These are phyloP conservation scores for Samia ricini DNA, from an alignment of 1,140 invertebrate species.

Conservation along the genomic window DNA sequence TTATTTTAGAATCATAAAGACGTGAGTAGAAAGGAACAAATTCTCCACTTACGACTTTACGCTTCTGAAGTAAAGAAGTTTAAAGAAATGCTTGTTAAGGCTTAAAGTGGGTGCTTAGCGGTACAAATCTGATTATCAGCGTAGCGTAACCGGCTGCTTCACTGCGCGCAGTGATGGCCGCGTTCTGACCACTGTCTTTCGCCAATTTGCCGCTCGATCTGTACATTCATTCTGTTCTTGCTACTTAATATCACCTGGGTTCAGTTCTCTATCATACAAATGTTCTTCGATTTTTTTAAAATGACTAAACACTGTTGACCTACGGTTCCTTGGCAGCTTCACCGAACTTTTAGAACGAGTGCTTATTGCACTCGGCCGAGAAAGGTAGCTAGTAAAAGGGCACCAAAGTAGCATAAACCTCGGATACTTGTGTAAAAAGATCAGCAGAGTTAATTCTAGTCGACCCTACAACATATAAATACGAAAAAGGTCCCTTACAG, in stretches of 20 bases:
- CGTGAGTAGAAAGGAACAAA: not conserved
- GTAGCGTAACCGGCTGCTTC: not conserved
- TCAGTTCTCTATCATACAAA: not conserved
- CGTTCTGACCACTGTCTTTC: not conserved
- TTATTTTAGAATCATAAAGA: not conserved
- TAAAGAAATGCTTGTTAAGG: not conserved
- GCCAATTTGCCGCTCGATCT: not conserved
- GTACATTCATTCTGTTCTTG: not conserved
- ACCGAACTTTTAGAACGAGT: too few relatives aligned
- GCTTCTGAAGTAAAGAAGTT: not conserved
- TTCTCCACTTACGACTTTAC: not conserved
- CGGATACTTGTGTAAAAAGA: too few relatives aligned
- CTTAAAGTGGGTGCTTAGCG: not conserved
- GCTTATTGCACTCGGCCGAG: too few relatives aligned
- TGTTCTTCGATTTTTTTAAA: not conserved
- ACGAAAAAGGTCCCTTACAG: too few relatives aligned
- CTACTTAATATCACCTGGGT: not conserved
- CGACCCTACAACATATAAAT: too few relatives aligned
- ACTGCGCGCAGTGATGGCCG: not conserved
- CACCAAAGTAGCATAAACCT: too few relatives aligned
- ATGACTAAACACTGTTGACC: too few relatives aligned
- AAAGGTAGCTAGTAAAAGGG: too few relatives aligned
- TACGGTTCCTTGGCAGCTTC: too few relatives aligned
- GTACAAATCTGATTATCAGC: not conserved
- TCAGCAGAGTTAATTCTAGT: too few relatives aligned